These are phyloP conservation scores for Scolopax mira DNA, from an alignment of 2,113 vertebrate species.

Conservation along the genomic window DNA sequence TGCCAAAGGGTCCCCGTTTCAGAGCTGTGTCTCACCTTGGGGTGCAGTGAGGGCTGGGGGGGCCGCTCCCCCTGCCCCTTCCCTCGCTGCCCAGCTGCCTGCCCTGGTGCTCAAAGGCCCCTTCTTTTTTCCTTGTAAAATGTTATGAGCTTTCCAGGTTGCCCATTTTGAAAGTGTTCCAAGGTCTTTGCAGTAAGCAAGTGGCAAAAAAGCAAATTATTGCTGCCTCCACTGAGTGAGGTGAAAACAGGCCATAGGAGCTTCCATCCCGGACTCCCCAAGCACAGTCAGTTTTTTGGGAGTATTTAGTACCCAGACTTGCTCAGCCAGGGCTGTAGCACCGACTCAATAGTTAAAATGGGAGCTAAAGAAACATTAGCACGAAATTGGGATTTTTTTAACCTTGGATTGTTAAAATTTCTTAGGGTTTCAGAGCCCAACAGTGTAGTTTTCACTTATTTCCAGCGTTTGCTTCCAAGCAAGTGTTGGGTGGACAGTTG, in stretches of 20 bases:
- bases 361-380: background rate
- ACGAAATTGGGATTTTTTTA: background rate
- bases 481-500: background rate
- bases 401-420: background rate
- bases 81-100: background rate
- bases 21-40: fast-evolving
- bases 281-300: background rate
- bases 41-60: background rate
- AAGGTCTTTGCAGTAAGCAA: background rate
- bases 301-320: background rate
- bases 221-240: too few species aligned
- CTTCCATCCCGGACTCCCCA: fast-evolving
- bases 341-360: background rate
- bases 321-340: background rate
- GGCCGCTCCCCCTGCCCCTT: background rate
- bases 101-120: background rate
- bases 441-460: background rate
- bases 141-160: background rate
- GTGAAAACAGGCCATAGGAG: fast-evolving
- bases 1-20: background rate
- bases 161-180: fast-evolving
- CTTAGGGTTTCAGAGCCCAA: background rate
- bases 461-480: background rate
- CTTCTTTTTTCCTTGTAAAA: background rate
- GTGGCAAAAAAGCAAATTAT: background rate